Conservation (phyloP, 2,888 invertebrate species). For the Phytoseiulus persimilis region DNA sequence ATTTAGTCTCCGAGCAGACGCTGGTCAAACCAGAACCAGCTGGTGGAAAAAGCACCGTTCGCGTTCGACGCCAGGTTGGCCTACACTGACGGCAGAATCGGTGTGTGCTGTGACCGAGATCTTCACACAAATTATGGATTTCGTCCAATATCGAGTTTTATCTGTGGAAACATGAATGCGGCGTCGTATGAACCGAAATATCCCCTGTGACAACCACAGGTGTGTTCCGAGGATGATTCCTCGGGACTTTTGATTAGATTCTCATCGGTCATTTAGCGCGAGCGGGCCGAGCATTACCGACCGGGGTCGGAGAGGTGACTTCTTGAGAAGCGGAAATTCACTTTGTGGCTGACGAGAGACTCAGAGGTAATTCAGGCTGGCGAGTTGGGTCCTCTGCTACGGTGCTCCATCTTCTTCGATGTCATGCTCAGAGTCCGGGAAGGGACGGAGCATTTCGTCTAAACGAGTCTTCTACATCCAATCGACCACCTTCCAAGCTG, state of each 20-base stretch:
- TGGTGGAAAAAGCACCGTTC: too few species aligned
- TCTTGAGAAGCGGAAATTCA: background rate
- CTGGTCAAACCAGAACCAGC: too few species aligned
- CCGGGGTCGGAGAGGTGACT: background rate
- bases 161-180: too few species aligned
- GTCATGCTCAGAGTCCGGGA: background rate
- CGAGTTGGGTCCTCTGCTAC: background rate
- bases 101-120: too few species aligned
- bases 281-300: background rate
- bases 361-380: background rate
- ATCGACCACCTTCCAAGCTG: too few species aligned
- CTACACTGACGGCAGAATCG: too few species aligned
- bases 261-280: background rate
- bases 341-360: background rate
- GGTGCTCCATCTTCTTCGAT: background rate
- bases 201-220: too few species aligned
- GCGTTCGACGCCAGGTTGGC: too few species aligned
- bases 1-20: too few species aligned
- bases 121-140: too few species aligned
- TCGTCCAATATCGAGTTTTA: too few species aligned
- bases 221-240: background rate
- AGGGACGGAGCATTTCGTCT: background rate
- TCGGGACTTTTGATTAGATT: background rate
- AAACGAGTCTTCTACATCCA: background rate
- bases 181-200: too few species aligned